These are phyloP conservation scores for Plagodis dolabraria DNA, from an alignment of 2,888 invertebrate genomes.

Conservation along the genomic window DNA sequence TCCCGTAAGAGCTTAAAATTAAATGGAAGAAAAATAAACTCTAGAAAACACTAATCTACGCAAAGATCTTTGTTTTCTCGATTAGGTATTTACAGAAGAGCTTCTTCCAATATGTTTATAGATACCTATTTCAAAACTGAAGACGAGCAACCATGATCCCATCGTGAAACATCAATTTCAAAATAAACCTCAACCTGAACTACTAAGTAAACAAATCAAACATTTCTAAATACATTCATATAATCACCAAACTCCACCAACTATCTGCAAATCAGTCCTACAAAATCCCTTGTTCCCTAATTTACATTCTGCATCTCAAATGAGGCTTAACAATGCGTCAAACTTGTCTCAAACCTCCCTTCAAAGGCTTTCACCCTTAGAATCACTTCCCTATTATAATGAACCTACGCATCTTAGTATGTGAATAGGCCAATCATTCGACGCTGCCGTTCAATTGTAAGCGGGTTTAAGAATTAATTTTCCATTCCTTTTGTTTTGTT, in stretches of 20 bases:
- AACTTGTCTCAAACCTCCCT: constrained; percentile 15
- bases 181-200: neutral
- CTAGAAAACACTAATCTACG: no score
- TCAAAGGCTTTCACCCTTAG: constrained; percentile 22
- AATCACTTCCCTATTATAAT: constrained; percentile 23
- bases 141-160: no score
- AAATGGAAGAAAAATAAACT: no score
- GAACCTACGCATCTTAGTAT: constrained; percentile 18
- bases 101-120: no score
- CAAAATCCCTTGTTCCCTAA: constrained; percentile 7
- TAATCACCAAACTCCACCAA: neutral
- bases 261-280: constrained; percentile 3
- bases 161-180: no score
- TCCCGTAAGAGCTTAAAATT: no score
- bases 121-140: no score
- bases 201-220: neutral
- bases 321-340: constrained; percentile 29
- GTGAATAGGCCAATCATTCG: constrained; percentile 13
- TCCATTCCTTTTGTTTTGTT: constrained; percentile 67
- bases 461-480: constrained; percentile 74
- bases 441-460: constrained; percentile 46
- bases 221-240: neutral
- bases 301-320: constrained; percentile 27
- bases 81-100: no score
- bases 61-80: no score